A percentile compares a stretch with the other conserved stretches of the same genome.
phyloP scores from a whole-genome alignment of 2,113 vertebrate genomes.

The Zootoca vivipara region DNA sequence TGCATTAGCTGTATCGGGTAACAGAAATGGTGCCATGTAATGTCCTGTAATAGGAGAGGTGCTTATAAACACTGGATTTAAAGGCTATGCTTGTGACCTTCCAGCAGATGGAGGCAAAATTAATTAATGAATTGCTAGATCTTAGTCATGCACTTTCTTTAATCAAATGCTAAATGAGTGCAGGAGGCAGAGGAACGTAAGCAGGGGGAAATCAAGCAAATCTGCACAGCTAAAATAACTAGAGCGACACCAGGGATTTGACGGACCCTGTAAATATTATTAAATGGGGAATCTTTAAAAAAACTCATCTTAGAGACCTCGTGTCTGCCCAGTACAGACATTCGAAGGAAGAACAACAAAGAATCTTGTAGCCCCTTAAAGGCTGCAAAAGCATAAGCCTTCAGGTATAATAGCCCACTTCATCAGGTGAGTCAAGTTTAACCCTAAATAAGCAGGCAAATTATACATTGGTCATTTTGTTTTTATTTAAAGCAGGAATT shows the following conservation, averaged over 20 bases:
- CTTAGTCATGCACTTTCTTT: background rate
- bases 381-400: background rate
- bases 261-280: no score
- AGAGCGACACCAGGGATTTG: background rate
- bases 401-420: no score
- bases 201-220: no score
- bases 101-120: slow-evolving; percentile 24
- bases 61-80: background rate
- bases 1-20: background rate
- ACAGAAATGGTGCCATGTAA: slow-evolving; percentile 5
- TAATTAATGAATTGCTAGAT: slow-evolving; percentile 5
- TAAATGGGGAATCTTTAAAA: background rate
- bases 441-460: no score
- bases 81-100: slow-evolving; percentile 22
- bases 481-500: no score
- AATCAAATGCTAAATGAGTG: background rate
- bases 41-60: slow-evolving; percentile 4
- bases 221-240: background rate
- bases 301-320: background rate
- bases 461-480: no score
- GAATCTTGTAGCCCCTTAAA: background rate
- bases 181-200: background rate
- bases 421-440: no score
- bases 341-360: background rate
- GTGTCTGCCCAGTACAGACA: background rate